Conservation (phyloP, 2,113 vertebrate genomes). For the Oriolus oriolus region DNA sequence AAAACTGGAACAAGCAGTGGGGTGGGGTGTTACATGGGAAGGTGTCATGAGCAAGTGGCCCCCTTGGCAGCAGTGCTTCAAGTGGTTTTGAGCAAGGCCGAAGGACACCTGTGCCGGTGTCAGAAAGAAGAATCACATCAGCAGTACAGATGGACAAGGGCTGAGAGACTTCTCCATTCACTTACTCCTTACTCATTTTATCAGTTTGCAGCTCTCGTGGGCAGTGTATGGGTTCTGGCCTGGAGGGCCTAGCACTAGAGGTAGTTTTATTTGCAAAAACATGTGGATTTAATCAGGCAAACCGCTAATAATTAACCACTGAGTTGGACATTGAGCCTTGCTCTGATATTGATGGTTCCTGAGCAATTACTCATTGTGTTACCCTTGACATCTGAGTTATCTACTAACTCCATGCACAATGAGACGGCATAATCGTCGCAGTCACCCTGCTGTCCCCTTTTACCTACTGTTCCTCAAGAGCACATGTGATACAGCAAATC, state of each 20-base stretch:
- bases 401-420: not conserved
- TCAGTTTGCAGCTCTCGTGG: not conserved
- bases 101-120: not conserved
- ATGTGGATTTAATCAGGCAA: constrained; percentile 5
- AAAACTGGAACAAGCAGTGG: not conserved
- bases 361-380: not conserved
- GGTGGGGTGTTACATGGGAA: not conserved
- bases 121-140: not conserved
- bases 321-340: constrained; percentile 33
- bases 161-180: not conserved
- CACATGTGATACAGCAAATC: not conserved
- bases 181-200: not conserved
- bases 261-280: not conserved
- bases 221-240: not conserved
- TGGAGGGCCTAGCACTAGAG: not conserved
- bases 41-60: not conserved
- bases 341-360: not conserved
- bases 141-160: not conserved
- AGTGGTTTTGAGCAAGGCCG: not conserved
- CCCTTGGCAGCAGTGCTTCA: not conserved
- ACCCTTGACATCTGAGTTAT: not conserved
- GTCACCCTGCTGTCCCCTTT: not conserved
- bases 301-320: constrained; percentile 62
- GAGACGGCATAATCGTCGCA: not conserved
- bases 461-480: not conserved